These are phyloP conservation scores for Asobara japonica DNA, from an alignment of 1,140 invertebrate species.

Conservation along the genomic window DNA sequence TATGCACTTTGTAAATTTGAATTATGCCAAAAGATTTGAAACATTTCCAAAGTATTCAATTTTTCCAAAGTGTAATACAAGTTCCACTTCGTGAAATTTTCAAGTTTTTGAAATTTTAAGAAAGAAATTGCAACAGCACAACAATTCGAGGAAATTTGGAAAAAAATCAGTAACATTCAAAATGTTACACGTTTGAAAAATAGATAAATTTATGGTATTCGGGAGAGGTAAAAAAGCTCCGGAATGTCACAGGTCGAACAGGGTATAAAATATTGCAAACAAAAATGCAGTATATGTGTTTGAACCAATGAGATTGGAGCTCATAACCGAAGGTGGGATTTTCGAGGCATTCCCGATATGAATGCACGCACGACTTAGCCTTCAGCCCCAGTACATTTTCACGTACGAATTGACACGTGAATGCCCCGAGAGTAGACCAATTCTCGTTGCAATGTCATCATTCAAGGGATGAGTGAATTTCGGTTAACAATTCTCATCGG, in stretches of 20 bases:
- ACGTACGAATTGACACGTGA: neutral
- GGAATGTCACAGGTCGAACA: too few species aligned
- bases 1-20: too few species aligned
- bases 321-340: neutral
- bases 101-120: too few species aligned
- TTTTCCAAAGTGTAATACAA: too few species aligned
- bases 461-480: neutral
- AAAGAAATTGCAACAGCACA: too few species aligned
- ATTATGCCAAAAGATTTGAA: too few species aligned
- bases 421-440: neutral
- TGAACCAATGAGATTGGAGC: neutral
- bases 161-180: neutral
- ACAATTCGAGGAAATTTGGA: too few species aligned
- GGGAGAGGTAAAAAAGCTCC: too few species aligned
- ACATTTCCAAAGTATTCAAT: too few species aligned
- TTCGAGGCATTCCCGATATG: neutral
- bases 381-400: neutral
- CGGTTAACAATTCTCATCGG: neutral
- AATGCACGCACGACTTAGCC: neutral
- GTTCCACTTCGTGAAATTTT: too few species aligned
- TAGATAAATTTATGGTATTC: too few species aligned
- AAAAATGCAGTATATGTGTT: too few species aligned
- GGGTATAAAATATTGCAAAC: neutral
- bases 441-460: neutral
- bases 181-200: neutral